phyloP scores from a whole-genome alignment of 1,140 invertebrate species.

The Drosophila triauraria region DNA sequence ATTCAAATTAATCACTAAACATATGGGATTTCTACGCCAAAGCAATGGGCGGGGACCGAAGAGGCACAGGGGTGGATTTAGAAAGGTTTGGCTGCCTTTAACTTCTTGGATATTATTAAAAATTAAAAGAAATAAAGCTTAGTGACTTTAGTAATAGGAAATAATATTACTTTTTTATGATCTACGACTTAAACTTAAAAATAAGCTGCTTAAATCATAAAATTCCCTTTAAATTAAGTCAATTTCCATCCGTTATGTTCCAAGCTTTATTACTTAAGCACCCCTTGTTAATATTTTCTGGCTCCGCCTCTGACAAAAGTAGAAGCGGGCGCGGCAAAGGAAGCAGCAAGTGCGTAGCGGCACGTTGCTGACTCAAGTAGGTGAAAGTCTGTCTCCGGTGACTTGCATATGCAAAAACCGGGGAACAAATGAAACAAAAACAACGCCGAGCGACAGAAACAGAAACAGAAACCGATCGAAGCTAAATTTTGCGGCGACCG shows the following conservation, averaged over 20 bases:
- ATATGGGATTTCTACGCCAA: slow-evolving; percentile 47
- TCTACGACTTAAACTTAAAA: neutral
- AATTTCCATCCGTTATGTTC: neutral
- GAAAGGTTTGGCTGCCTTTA: no score
- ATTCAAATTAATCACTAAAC: slow-evolving; percentile 59
- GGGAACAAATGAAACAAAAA: slow-evolving; percentile 31
- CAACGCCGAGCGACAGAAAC: slow-evolving; percentile 35
- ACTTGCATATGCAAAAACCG: slow-evolving; percentile 80
- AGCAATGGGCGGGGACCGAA: slow-evolving; percentile 48
- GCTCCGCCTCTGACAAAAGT: slow-evolving; percentile 1
- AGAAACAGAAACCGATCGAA: slow-evolving; percentile 43
- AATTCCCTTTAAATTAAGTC: no score
- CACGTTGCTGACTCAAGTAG: slow-evolving; percentile 71
- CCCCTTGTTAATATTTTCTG: neutral
- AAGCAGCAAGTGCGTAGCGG: slow-evolving; percentile 72
- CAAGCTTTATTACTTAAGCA: no score
- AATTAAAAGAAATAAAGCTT: no score
- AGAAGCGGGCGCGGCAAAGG: slow-evolving; percentile 45
- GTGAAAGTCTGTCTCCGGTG: slow-evolving; percentile 76
- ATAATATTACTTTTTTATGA: no score
- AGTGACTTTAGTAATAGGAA: no score
- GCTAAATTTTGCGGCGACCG: slow-evolving; percentile 8
- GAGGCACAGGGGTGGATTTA: neutral
- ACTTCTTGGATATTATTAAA: neutral
- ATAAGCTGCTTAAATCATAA: neutral